Evolutionary conservation across 1,140 invertebrate genomes (phyloP).

Genomic region (Cherax quadricarinatus): DNA sequence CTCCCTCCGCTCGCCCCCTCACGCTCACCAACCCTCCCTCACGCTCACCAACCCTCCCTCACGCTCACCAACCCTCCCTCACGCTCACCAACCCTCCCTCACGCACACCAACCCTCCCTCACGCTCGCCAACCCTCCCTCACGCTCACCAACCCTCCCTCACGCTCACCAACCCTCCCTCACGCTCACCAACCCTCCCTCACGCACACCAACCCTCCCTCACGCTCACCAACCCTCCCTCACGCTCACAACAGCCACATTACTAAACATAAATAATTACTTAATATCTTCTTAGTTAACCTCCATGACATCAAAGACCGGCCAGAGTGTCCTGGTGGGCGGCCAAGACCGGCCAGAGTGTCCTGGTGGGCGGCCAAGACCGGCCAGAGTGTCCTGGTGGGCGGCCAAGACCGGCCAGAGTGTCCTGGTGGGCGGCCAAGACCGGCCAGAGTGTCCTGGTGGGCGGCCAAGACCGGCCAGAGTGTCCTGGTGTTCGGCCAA

Average conservation of each 20-base stretch:
- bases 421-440: neutral
- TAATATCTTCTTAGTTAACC: neutral
- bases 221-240: no score
- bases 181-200: no score
- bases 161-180: no score
- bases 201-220: no score
- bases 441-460: neutral
- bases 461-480: neutral
- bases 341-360: neutral
- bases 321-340: neutral
- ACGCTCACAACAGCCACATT: neutral
- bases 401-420: neutral
- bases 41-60: no score
- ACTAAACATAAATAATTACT: neutral
- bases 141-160: no score
- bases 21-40: no score
- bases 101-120: no score
- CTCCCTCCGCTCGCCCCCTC: no score
- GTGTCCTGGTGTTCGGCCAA: neutral
- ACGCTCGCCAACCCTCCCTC: no score
- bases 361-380: neutral
- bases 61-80: no score
- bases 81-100: no score
- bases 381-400: neutral
- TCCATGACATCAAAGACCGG: slow-evolving; percentile 1